Percentiles rank a stretch among this genome's conserved stretches.
phyloP scores from a whole-genome alignment of 2,797 vertebrate species.

The Spinus pinus region DNA sequence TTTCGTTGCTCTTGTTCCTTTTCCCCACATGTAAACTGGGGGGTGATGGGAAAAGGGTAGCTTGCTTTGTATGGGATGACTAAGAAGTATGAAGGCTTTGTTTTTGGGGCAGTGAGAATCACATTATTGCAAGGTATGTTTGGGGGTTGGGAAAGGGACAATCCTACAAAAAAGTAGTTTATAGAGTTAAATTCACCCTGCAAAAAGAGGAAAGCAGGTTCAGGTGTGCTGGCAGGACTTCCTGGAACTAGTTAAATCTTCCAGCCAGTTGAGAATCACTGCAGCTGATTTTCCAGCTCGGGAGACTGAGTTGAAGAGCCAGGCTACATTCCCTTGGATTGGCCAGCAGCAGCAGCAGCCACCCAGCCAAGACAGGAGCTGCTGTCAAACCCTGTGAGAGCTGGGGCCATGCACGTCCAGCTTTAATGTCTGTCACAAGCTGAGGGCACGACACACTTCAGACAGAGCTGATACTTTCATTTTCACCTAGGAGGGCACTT shows the following conservation, averaged over 20 bases:
- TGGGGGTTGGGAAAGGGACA: not conserved
- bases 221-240: not conserved
- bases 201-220: not conserved
- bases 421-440: not conserved
- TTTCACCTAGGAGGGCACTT: not conserved
- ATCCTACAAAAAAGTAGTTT: not conserved
- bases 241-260: not conserved
- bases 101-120: not conserved
- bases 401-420: not conserved
- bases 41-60: not conserved
- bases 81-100: not conserved
- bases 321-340: not conserved
- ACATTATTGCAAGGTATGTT: not conserved
- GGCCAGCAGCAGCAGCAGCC: not conserved
- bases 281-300: not conserved
- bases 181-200: not conserved
- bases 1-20: not conserved
- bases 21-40: not conserved
- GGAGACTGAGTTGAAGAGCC: not conserved
- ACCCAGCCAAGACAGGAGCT: not conserved
- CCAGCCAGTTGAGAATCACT: not conserved
- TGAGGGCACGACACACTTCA: not conserved
- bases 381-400: not conserved
- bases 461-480: not conserved
- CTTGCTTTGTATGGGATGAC: not conserved